Evolutionary conservation across 2,113 vertebrate genomes (phyloP).

Genomic region (Bufo gargarizans): DNA sequence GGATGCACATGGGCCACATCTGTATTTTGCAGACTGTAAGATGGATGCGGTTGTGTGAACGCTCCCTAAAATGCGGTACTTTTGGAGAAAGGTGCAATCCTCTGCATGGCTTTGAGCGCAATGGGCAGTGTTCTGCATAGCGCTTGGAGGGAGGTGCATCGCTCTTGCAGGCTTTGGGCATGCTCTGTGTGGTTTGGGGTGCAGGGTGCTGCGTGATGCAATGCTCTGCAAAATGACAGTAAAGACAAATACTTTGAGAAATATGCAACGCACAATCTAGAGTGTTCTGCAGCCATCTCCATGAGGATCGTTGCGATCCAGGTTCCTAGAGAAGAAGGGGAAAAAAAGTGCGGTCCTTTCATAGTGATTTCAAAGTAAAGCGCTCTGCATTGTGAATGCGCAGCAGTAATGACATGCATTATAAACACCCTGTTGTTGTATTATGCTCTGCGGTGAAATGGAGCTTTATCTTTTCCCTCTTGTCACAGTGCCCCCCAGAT

Average conservation of each 20-base stretch:
- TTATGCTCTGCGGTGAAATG: neutral
- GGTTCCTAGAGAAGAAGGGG: neutral
- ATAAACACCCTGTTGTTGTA: neutral
- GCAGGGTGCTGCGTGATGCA: neutral
- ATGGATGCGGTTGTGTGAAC: too few relatives aligned
- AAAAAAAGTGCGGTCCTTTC: neutral
- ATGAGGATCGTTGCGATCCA: neutral
- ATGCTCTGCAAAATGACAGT: neutral
- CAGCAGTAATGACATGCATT: constrained; percentile 16
- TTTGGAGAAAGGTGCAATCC: neutral
- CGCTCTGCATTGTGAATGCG: neutral
- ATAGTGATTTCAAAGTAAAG: constrained; percentile 11
- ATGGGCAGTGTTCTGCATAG: too few relatives aligned
- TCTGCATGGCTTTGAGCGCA: neutral
- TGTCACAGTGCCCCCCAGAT: constrained; percentile 89
- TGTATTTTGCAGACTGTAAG: neutral
- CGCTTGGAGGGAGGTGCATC: neutral
- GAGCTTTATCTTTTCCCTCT: constrained; percentile 1
- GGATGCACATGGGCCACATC: neutral
- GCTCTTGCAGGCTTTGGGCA: too few relatives aligned
- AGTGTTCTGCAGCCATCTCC: constrained; percentile 2
- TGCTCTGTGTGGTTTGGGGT: neutral
- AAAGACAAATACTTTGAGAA: too few relatives aligned
- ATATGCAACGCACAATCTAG: neutral
- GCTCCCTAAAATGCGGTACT: neutral